Percentiles rank a stretch among this genome's conserved stretches.
phyloP scores from a whole-genome alignment of 2,888 invertebrate species.

The Ecliptopera silaceata region DNA sequence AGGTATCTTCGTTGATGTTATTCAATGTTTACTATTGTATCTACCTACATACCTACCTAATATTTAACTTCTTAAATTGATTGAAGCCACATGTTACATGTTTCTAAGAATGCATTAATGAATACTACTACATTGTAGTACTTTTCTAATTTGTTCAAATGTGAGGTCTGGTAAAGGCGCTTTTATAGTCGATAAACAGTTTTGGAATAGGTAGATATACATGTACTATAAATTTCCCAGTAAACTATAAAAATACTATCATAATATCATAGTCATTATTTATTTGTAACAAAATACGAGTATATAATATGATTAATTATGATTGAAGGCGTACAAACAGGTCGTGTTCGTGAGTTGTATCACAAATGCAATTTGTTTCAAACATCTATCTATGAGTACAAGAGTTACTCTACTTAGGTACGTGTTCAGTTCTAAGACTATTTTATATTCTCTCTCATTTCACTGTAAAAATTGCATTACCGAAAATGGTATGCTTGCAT shows the following conservation, averaged over 20 bases:
- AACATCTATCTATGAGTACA: conserved; percentile 21
- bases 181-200: background rate
- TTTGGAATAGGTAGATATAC: conserved; percentile 2
- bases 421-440: conserved; percentile 28
- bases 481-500: conserved; percentile 19
- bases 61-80: too few species aligned
- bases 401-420: conserved; percentile 24
- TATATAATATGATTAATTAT: conserved; percentile 18
- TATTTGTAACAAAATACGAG: conserved; percentile 11
- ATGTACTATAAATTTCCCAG: too few species aligned
- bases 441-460: conserved; percentile 18
- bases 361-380: conserved; percentile 36
- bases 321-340: conserved; percentile 30
- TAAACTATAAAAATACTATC: conserved; percentile 24
- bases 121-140: background rate
- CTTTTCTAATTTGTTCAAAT: conserved; percentile 5
- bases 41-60: too few species aligned
- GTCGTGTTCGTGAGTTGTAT: conserved; percentile 32
- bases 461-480: conserved; percentile 23
- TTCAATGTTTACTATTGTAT: too few species aligned
- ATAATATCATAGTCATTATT: conserved; percentile 10
- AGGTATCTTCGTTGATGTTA: too few species aligned
- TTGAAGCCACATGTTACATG: too few species aligned
- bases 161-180: background rate
- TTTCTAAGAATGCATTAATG: background rate